Base-by-base conservation (phyloP, 1,140 invertebrate genomes). In the Copidosoma floridanum region DNA sequence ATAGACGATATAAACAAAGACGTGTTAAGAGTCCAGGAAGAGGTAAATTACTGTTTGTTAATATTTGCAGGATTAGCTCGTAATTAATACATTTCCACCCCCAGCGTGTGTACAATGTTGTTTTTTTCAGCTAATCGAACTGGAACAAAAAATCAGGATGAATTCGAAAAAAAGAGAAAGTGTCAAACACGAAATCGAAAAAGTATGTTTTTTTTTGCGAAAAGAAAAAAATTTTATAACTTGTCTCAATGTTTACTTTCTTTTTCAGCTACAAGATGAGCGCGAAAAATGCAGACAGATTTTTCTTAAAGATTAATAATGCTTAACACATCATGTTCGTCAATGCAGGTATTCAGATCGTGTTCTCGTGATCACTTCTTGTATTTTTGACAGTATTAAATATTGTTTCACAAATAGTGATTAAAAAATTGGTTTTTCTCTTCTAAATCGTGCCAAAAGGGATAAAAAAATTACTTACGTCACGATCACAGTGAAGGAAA, bases 1-100 rank as follows among this genome's bases (percentile, higher is more conserved):
- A 68, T 68, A 52, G 27, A 48, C 4, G 63, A 58, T n/a, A 41
- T 71, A 21, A 71, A 68, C 21, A 58, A 54, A 26, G 59, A 69
- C 10, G 51, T 69, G 23, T 23, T 38, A 18, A 63, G 65, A 58
- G 65, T 56, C 6, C 61, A 70, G 40, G 23, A 56, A 3, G 67
- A 70, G 65, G 65, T 69, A 60, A 53, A 54, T 56, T 57, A 48
- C 47, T 52, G 47, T 58, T 59, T 48, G 10, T 52, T 56, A 56
- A 52, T 48, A 48, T 14, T 7, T 44, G 41, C 29, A 20, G n/a
- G n/a, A n/a, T n/a, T n/a, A n/a, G n/a, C n/a, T n/a, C n/a, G n/a
- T n/a, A 41, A 54, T 35, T 7, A 32, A 18, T 24, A 57, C 14
- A 2, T 35, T 51, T 53, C 16, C 20, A 32, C 40, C 26, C 26